These are phyloP conservation scores for Corythucha ciliata DNA, from an alignment of 2,888 invertebrate species.

Conservation along the genomic window DNA sequence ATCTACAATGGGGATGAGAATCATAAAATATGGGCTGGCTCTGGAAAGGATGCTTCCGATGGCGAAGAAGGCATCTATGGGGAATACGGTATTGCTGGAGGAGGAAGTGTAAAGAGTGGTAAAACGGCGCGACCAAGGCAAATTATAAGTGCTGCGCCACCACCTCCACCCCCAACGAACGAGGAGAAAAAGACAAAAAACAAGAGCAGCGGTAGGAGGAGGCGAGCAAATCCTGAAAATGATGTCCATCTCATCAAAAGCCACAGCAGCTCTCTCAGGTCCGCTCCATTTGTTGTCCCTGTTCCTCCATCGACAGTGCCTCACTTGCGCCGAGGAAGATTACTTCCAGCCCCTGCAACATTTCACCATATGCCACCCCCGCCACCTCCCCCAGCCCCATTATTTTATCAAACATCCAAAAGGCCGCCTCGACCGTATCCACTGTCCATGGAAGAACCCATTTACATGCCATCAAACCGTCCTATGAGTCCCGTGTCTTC, in stretches of 20 bases:
- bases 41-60: constrained; percentile 42
- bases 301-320: constrained; percentile 38
- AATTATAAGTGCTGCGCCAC: constrained; percentile 70
- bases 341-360: constrained; percentile 37
- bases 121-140: constrained; percentile 59
- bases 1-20: constrained; percentile 86
- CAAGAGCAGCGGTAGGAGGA: constrained; percentile 45
- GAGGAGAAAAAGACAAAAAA: constrained; percentile 50
- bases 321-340: constrained; percentile 34
- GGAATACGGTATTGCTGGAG: constrained; percentile 53
- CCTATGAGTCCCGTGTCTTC: constrained; percentile 51
- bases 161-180: constrained; percentile 59
- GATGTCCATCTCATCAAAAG: constrained; percentile 32
- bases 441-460: constrained; percentile 42
- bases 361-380: constrained; percentile 39
- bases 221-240: constrained; percentile 45
- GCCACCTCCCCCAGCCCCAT: constrained; percentile 39
- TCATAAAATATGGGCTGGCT: constrained; percentile 86
- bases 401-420: constrained; percentile 39
- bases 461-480: constrained; percentile 49
- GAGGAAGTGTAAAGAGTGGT: constrained; percentile 46
- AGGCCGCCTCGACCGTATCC: constrained; percentile 42
- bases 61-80: constrained; percentile 62
- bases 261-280: constrained; percentile 40
- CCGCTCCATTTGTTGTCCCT: constrained; percentile 38